phyloP scores from a whole-genome alignment of 2,113 vertebrate genomes.

The Python bivittatus region DNA sequence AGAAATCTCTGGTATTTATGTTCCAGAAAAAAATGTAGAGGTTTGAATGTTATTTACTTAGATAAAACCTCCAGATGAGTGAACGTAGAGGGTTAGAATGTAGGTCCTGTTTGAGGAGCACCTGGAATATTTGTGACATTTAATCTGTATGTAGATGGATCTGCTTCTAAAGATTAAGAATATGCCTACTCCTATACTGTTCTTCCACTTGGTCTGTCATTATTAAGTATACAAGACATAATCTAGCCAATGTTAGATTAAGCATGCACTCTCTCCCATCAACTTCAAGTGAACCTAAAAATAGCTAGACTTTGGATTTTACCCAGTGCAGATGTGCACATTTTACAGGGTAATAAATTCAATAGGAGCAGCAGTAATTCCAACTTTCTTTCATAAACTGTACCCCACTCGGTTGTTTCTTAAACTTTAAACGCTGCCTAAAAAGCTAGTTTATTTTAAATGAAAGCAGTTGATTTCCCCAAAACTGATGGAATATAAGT shows the following conservation, averaged over 20 bases:
- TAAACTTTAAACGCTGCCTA: background rate
- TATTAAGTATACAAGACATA: background rate
- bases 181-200: background rate
- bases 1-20: background rate
- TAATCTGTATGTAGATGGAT: background rate
- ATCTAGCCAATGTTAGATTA: background rate
- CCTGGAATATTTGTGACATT: constrained; percentile 1
- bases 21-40: background rate
- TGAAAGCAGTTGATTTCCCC: background rate
- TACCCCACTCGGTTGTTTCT: background rate
- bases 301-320: background rate
- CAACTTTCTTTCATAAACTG: background rate
- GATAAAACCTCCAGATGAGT: background rate
- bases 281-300: background rate
- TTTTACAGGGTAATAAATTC: background rate
- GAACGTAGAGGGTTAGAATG: background rate
- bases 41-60: background rate
- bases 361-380: background rate
- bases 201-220: background rate
- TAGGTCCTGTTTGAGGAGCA: background rate
- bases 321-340: background rate
- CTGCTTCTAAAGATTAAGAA: background rate
- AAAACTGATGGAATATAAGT: background rate
- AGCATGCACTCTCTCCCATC: background rate
- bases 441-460: background rate